These are phyloP conservation scores for Xerus inauris DNA, from an alignment of 2,113 vertebrate species.

Conservation along the genomic window DNA sequence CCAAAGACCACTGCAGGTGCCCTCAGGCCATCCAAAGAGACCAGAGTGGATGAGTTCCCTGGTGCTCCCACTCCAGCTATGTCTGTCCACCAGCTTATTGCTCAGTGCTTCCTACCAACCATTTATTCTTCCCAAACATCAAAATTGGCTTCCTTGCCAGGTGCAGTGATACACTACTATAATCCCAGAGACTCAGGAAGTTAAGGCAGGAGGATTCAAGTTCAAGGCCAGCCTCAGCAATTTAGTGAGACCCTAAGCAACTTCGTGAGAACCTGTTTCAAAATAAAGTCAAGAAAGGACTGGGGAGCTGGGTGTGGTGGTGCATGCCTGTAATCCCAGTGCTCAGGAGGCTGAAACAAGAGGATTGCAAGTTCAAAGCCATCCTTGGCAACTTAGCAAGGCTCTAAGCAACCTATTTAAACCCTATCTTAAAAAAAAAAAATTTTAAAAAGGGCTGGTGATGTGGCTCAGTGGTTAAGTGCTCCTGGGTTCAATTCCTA, in stretches of 20 bases:
- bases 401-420: not conserved
- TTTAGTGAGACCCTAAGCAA: not conserved
- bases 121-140: not conserved
- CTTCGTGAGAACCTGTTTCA: no score
- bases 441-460: not conserved
- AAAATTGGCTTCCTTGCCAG: not conserved
- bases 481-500: no score
- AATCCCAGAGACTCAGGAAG: not conserved
- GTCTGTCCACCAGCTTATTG: not conserved
- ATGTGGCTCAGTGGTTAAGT: not conserved
- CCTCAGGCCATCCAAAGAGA: not conserved
- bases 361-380: not conserved
- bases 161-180: not conserved
- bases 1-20: not conserved
- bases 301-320: not conserved
- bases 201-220: not conserved
- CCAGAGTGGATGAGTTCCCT: not conserved
- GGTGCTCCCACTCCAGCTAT: accelerated
- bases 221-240: not conserved
- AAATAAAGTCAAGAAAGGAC: not conserved
- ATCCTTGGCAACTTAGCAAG: not conserved
- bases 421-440: not conserved
- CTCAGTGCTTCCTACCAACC: not conserved
- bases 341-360: not conserved
- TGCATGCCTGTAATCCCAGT: not conserved